A percentile compares a stretch with the other conserved stretches of the same genome.
Conservation (phyloP, 2,888 invertebrate genomes). For the Apantesis nais region DNA sequence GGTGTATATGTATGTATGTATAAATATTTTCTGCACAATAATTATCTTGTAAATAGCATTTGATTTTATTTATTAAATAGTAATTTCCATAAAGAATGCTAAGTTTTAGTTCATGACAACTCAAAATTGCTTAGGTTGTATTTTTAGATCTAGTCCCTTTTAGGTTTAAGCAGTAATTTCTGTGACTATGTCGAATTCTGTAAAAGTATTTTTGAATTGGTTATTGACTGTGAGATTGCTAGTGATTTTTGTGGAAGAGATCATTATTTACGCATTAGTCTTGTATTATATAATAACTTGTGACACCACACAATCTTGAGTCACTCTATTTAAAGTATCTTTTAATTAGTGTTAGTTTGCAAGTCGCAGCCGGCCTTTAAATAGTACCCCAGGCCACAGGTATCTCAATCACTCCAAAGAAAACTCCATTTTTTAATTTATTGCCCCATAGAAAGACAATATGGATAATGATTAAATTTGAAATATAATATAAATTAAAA, state of each 20-base stretch:
- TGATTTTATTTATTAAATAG: constrained; percentile 58
- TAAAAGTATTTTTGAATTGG: constrained; percentile 47
- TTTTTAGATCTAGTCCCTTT: constrained; percentile 82
- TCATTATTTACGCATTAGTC: not conserved
- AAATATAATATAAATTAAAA: constrained; percentile 35
- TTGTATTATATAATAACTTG: constrained; percentile 1
- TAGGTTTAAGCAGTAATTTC: constrained; percentile 64
- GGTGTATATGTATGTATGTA: constrained; percentile 30
- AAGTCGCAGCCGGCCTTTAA: constrained; percentile 32
- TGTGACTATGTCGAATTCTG: constrained; percentile 52
- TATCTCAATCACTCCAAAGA: constrained; percentile 46
- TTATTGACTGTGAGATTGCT: constrained; percentile 26
- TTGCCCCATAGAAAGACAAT: constrained; percentile 31
- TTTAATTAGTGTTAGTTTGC: constrained; percentile 7
- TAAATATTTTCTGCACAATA: constrained; percentile 46
- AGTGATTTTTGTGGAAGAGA: not conserved
- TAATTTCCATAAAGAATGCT: constrained; percentile 46
- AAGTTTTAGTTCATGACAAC: constrained; percentile 73
- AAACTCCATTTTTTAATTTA: constrained; percentile 48
- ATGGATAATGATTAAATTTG: constrained; percentile 15
- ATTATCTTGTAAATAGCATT: constrained; percentile 60
- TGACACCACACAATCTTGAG: constrained; percentile 20
- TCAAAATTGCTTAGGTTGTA: constrained; percentile 72
- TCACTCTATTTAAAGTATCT: constrained; percentile 23
- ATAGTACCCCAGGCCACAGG: constrained; percentile 22